Evolutionary conservation across 2,888 invertebrate species (phyloP).

Genomic region (Plebejus argus): DNA sequence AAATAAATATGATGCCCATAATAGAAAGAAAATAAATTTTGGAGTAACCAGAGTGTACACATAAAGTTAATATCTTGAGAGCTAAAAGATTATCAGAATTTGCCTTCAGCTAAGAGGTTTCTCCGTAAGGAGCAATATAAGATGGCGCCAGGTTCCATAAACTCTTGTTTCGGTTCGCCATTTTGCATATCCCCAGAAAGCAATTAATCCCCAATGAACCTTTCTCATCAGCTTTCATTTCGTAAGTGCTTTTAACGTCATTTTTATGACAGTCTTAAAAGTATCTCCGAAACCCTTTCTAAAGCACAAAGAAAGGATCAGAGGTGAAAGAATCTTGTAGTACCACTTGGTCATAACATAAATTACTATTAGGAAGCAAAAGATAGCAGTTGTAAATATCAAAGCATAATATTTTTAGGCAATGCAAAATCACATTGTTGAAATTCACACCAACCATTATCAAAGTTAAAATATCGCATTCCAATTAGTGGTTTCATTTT

Average conservation of each 20-base stretch:
- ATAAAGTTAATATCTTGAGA: not conserved
- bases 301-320: not conserved
- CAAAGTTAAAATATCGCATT: not conserved
- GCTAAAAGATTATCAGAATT: not conserved
- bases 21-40: no score
- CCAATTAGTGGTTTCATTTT: not conserved
- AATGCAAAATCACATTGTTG: no score
- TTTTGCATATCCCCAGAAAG: conserved; percentile 23
- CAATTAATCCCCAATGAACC: conserved; percentile 20
- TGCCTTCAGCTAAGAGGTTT: not conserved
- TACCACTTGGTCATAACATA: not conserved
- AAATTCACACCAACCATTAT: no score
- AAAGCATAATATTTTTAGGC: no score
- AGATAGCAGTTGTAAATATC: no score
- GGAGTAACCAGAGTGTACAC: no score
- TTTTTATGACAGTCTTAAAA: conserved; percentile 19
- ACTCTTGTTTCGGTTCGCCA: not conserved
- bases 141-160: not conserved
- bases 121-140: conserved; percentile 5
- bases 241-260: conserved; percentile 2
- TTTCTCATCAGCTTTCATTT: conserved; percentile 15
- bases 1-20: no score
- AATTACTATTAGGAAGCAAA: no score
- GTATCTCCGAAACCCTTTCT: conserved; percentile 12
- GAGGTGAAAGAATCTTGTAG: not conserved